Percentiles rank a stretch among this genome's conserved stretches.
These are phyloP conservation scores for Oeneis ivallda DNA, from an alignment of 2,888 invertebrate genomes.

Conservation along the genomic window DNA sequence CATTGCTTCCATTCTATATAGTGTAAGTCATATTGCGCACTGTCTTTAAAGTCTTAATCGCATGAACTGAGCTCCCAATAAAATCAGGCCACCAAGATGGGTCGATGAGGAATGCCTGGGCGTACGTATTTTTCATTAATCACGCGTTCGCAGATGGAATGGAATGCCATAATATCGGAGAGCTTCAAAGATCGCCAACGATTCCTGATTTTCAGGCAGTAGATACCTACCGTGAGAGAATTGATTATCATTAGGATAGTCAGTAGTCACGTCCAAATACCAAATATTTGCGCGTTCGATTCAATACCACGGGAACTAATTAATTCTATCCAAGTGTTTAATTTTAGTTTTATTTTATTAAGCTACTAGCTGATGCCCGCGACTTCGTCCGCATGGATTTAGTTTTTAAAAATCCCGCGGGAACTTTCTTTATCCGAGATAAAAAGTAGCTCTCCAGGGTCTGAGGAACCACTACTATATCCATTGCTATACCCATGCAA, in stretches of 20 bases:
- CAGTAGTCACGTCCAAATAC: not conserved
- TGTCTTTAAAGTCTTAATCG: conserved; percentile 39
- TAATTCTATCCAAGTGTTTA: not conserved
- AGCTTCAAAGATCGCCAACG: conserved; percentile 34
- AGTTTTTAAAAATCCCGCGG: too few species aligned
- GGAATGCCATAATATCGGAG: conserved; percentile 37
- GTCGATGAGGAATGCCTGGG: conserved; percentile 69
- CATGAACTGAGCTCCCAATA: conserved; percentile 43
- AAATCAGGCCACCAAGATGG: conserved; percentile 35
- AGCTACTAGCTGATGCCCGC: too few species aligned
- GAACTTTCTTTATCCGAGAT: too few species aligned
- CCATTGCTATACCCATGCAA: too few species aligned
- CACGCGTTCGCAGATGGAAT: conserved; percentile 45
- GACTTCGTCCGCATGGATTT: too few species aligned
- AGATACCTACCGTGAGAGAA: not conserved
- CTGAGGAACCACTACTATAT: too few species aligned
- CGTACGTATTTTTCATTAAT: conserved; percentile 77
- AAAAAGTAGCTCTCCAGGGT: too few species aligned
- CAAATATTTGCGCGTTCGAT: not conserved
- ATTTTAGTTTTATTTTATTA: not conserved
- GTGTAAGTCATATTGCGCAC: too few species aligned
- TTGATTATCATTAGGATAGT: not conserved
- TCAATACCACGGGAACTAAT: not conserved
- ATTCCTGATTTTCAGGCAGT: conserved; percentile 34
- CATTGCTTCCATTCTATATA: too few species aligned